These are phyloP conservation scores for Carassius gibelio DNA, from an alignment of 2,113 vertebrate genomes.

Conservation along the genomic window DNA sequence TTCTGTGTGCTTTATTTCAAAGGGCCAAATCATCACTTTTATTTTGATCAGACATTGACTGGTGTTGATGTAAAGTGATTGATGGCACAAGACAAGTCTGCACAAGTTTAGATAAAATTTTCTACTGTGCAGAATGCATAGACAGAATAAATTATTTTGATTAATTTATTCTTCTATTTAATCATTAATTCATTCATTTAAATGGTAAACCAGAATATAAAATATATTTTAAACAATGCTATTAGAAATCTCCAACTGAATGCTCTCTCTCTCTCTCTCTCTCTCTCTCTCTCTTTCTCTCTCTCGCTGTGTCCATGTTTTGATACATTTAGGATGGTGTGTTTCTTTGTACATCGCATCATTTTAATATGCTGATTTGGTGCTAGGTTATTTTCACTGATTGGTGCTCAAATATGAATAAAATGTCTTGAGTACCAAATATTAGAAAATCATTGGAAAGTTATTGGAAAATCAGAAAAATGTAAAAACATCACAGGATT, in stretches of 20 bases:
- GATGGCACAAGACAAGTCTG: conserved; percentile 1
- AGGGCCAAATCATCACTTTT: neutral
- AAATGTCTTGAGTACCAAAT: neutral
- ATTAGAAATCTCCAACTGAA: neutral
- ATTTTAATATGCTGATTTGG: too few relatives aligned
- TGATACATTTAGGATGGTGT: too few relatives aligned
- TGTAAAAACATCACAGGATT: neutral
- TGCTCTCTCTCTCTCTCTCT: too few relatives aligned
- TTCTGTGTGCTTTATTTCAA: neutral
- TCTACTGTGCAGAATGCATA: neutral
- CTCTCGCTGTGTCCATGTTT: too few relatives aligned
- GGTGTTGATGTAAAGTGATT: conserved; percentile 16
- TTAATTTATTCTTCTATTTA: neutral
- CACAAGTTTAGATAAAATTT: neutral
- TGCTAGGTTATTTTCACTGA: too few relatives aligned
- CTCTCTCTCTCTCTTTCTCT: too few relatives aligned
- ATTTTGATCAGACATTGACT: neutral
- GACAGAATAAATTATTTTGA: neutral
- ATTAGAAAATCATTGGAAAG: neutral
- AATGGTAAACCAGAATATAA: neutral
- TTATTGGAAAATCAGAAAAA: neutral
- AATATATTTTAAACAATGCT: neutral
- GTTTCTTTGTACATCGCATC: too few relatives aligned
- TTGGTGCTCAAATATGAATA: neutral
- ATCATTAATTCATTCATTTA: neutral